phyloP scores from a whole-genome alignment of 2,113 vertebrate species.

The Globicephala melas region DNA sequence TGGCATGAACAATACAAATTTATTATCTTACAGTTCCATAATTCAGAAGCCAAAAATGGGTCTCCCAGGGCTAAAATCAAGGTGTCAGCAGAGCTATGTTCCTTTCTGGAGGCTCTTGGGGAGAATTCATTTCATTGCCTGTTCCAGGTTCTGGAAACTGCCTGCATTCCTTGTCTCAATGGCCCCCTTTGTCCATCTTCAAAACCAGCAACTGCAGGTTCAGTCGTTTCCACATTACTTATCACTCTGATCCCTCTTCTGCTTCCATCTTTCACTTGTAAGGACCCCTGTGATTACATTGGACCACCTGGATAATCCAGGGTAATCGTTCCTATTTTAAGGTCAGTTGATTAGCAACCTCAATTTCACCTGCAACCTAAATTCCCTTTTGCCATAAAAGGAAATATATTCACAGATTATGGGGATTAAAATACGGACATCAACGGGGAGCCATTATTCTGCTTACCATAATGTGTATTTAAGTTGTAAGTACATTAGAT shows the following conservation, averaged over 20 bases:
- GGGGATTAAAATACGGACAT: not conserved
- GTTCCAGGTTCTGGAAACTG: not conserved
- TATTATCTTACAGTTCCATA: not conserved
- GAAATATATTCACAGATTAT: not conserved
- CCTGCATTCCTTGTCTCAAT: not conserved
- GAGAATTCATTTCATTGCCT: not conserved
- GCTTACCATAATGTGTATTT: not conserved
- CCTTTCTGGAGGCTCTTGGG: not conserved
- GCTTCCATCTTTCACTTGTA: not conserved
- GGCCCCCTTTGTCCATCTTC: not conserved
- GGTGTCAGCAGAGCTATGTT: not conserved
- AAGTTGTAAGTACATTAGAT: not conserved
- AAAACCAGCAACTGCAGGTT: not conserved
- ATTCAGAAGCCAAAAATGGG: not conserved
- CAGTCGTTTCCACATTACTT: not conserved
- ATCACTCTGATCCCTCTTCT: not conserved
- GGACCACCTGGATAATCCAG: not conserved
- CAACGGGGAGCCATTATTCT: not conserved
- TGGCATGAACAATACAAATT: not conserved
- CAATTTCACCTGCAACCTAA: not conserved
- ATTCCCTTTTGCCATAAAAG: not conserved
- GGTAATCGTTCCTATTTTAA: not conserved
- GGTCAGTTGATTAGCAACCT: not conserved
- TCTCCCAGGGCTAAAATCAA: not conserved
- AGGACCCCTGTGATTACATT: not conserved